These are phyloP conservation scores for Neuroscelio doddi DNA, from an alignment of 2,888 invertebrate genomes.

Conservation along the genomic window DNA sequence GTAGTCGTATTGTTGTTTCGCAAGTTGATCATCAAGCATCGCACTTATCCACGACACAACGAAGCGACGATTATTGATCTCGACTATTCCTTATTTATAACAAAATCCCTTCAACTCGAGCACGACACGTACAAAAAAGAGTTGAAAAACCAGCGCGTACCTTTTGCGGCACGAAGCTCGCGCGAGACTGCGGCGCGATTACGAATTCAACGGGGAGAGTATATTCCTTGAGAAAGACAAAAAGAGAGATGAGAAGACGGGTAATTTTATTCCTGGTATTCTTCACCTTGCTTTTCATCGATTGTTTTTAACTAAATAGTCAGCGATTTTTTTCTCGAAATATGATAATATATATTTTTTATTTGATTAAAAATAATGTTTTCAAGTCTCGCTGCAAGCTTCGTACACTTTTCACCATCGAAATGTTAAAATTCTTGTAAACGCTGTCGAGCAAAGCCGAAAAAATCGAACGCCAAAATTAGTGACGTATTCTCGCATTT, in stretches of 20 bases:
- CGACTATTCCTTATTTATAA: slow-evolving; percentile 46
- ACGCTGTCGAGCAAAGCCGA: slow-evolving; percentile 3
- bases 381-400: slow-evolving; percentile 1
- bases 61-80: slow-evolving; percentile 43
- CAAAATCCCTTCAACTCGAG: slow-evolving; percentile 50
- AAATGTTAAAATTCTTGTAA: not conserved
- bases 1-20: slow-evolving; percentile 12
- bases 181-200: slow-evolving; percentile 41
- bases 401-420: not conserved
- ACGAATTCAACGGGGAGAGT: slow-evolving; percentile 36
- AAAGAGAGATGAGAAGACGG: slow-evolving; percentile 26
- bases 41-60: slow-evolving; percentile 29
- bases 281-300: slow-evolving; percentile 31
- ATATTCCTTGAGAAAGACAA: slow-evolving; percentile 32
- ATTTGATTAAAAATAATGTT: no score
- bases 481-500: slow-evolving; percentile 5
- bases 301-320: not conserved
- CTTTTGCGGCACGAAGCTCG: slow-evolving; percentile 35
- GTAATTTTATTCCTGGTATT: slow-evolving; percentile 30
- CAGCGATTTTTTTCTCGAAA: no score
- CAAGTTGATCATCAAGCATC: slow-evolving; percentile 29
- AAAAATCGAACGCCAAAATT: slow-evolving; percentile 5
- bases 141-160: slow-evolving; percentile 37
- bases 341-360: no score
- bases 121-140: slow-evolving; percentile 54